Conservation (phyloP, 2,113 vertebrate species). For the Rhagologus leucostigma region DNA sequence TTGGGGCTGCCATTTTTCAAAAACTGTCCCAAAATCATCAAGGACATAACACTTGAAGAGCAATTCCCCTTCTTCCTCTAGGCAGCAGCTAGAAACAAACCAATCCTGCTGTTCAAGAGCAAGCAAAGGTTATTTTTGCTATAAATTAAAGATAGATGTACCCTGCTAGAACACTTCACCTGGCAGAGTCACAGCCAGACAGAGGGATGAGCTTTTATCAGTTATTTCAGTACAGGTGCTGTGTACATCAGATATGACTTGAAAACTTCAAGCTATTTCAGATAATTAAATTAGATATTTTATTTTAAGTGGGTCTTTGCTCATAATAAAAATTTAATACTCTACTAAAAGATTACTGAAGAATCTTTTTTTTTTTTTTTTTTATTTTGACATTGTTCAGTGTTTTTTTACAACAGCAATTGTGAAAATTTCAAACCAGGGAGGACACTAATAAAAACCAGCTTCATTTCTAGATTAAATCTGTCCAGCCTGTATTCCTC, state of each 20-base stretch:
- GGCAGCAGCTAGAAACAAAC: background rate
- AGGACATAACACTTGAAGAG: background rate
- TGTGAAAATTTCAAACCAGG: background rate
- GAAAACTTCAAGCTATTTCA: background rate
- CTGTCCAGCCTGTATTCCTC: background rate
- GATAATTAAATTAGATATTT: background rate
- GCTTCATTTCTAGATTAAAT: background rate
- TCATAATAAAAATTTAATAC: background rate
- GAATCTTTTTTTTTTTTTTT: background rate
- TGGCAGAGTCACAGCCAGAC: background rate
- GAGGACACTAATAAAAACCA: background rate
- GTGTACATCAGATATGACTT: background rate
- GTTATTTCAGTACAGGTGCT: background rate
- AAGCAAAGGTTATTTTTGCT: background rate
- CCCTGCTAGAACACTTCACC: background rate
- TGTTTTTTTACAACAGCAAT: background rate
- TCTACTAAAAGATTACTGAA: background rate
- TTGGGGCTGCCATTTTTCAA: background rate
- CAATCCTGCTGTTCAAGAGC: background rate
- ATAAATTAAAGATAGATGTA: background rate
- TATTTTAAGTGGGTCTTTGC: background rate
- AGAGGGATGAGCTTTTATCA: background rate
- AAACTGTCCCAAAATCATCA: background rate
- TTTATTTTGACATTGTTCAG: background rate
- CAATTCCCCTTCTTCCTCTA: background rate